A percentile compares a stretch with the other conserved stretches of the same genome.
phyloP scores from a whole-genome alignment of 1,140 invertebrate genomes.

The Rhyacophila brunnea region DNA sequence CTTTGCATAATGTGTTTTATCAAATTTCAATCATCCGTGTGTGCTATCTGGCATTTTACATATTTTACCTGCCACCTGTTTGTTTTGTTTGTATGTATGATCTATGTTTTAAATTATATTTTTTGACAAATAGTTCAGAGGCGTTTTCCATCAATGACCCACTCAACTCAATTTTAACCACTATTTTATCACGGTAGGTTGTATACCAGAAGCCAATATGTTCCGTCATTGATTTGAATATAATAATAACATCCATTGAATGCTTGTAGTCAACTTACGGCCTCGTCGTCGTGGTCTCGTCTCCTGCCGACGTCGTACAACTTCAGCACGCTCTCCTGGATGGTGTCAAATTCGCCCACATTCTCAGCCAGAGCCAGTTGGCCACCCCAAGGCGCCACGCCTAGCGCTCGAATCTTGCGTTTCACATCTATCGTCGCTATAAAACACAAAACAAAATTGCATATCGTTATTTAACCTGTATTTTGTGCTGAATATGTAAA shows the following conservation, averaged over 20 bases:
- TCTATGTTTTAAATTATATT: too few relatives aligned
- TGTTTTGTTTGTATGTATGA: too few relatives aligned
- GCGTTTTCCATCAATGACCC: neutral
- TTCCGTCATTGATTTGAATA: neutral
- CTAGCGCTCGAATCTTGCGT: slow-evolving; percentile 74
- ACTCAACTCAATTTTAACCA: neutral
- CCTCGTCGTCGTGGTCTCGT: slow-evolving; percentile 73
- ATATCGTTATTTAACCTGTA: too few relatives aligned
- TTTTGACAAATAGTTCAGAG: too few relatives aligned
- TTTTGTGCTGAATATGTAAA: too few relatives aligned
- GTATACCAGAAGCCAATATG: neutral
- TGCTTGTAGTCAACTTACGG: slow-evolving; percentile 45
- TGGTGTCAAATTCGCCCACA: slow-evolving; percentile 69
- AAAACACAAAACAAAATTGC: slow-evolving; percentile 30
- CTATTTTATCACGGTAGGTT: neutral
- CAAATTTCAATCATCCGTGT: too few relatives aligned
- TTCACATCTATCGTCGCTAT: slow-evolving; percentile 87
- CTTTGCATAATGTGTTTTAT: too few relatives aligned
- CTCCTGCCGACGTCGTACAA: slow-evolving; percentile 78
- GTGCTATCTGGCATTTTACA: too few relatives aligned
- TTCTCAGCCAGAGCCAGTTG: slow-evolving; percentile 85
- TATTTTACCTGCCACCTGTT: too few relatives aligned
- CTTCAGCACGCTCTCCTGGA: slow-evolving; percentile 80
- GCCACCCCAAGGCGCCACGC: slow-evolving; percentile 72
- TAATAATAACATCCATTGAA: neutral